A percentile compares a stretch with the other conserved stretches of the same genome.
These are phyloP conservation scores for Synaphobranchus kaupii DNA, from an alignment of 2,797 vertebrate genomes.

Conservation along the genomic window DNA sequence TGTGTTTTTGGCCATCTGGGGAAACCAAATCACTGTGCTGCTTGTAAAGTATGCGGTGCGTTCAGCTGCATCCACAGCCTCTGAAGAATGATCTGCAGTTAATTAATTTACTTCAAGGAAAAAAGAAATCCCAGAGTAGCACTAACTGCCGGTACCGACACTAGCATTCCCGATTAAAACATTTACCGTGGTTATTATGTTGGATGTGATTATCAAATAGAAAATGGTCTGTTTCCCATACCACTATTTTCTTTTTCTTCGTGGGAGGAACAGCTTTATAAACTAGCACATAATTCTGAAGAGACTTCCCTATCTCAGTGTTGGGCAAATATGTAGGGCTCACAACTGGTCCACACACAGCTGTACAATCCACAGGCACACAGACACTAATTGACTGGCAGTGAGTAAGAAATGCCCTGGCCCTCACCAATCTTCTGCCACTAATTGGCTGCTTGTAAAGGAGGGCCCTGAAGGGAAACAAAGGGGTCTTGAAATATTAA, in stretches of 20 bases:
- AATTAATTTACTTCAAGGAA: conserved; percentile 58
- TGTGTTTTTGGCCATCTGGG: conserved; percentile 46
- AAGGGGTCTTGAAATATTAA: conserved; percentile 80
- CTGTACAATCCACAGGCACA: conserved; percentile 60
- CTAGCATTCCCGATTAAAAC: conserved; percentile 46
- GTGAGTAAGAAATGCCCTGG: conserved; percentile 51
- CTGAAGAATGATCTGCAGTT: conserved; percentile 52
- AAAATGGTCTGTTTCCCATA: conserved; percentile 24
- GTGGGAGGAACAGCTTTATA: not conserved
- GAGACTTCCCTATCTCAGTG: conserved; percentile 23
- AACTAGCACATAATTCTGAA: conserved; percentile 1
- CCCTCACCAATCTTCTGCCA: conserved; percentile 51
- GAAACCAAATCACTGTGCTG: conserved; percentile 46
- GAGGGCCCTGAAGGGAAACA: conserved; percentile 66
- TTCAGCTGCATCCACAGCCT: conserved; percentile 51
- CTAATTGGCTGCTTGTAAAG: conserved; percentile 68
- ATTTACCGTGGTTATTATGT: conserved; percentile 41
- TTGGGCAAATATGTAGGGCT: conserved; percentile 40
- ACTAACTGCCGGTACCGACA: conserved; percentile 49
- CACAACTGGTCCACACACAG: conserved; percentile 45
- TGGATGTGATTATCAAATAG: conserved; percentile 37
- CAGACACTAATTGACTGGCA: conserved; percentile 64
- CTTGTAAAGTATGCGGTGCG: conserved; percentile 49
- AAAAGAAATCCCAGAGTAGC: conserved; percentile 43
- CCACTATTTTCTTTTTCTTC: not conserved